These are phyloP conservation scores for Pygoscelis adeliae DNA, from an alignment of 2,113 vertebrate species.

Conservation along the genomic window DNA sequence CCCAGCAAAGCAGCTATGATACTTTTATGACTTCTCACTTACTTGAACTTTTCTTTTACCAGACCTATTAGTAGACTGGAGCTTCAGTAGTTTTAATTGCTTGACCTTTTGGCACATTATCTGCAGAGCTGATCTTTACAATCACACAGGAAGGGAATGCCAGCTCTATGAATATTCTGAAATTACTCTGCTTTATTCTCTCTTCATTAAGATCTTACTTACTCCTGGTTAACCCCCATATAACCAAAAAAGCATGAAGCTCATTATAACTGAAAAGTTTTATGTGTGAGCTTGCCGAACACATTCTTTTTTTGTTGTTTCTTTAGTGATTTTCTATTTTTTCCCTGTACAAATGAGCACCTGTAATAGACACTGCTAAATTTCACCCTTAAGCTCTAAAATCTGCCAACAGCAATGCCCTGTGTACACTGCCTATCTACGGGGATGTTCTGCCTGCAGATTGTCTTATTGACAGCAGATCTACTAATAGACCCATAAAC, in stretches of 20 bases:
- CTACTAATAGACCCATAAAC: background rate
- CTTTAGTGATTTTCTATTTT: background rate
- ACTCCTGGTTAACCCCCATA: background rate
- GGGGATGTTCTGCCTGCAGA: background rate
- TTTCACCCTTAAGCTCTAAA: background rate
- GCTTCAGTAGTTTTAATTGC: conserved; percentile 15
- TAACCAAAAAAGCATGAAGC: background rate
- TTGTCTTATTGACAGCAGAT: background rate
- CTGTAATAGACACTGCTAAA: background rate
- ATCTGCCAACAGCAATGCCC: background rate
- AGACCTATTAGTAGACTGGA: background rate
- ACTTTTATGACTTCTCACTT: background rate
- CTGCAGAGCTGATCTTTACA: conserved; percentile 18
- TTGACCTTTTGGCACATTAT: conserved; percentile 45
- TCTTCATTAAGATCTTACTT: background rate
- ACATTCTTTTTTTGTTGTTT: background rate
- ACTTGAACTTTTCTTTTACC: background rate
- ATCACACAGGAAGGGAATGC: background rate
- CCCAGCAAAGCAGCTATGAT: background rate
- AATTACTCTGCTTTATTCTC: background rate
- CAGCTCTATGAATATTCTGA: background rate
- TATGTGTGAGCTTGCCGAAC: background rate
- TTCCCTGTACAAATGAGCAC: background rate
- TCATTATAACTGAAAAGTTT: background rate
- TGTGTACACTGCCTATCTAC: background rate